These are phyloP conservation scores for Nomia melanderi DNA, from an alignment of 1,140 invertebrate genomes.

Conservation along the genomic window DNA sequence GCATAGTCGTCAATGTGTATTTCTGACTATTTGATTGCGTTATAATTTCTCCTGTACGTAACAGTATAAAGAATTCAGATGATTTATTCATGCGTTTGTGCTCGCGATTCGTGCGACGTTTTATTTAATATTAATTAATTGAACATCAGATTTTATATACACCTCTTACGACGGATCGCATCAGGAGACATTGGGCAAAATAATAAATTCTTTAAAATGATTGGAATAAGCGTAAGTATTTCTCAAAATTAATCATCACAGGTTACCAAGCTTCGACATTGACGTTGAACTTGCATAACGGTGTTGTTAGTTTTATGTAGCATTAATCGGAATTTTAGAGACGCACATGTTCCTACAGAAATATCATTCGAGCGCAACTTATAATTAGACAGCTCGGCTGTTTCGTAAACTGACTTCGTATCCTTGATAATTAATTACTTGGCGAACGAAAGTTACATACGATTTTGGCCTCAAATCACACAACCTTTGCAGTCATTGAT, in stretches of 20 bases:
- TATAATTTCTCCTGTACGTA: neutral
- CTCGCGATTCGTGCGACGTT: too few relatives aligned
- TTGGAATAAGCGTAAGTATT: too few relatives aligned
- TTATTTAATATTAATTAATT: too few relatives aligned
- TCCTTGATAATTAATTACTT: conserved; percentile 48
- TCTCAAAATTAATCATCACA: neutral
- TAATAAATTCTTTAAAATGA: too few relatives aligned
- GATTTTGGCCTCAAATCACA: conserved; percentile 27
- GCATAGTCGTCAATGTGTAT: conserved; percentile 2
- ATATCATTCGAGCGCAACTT: conserved; percentile 36
- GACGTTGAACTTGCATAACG: conserved; percentile 1
- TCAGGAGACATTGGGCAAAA: too few relatives aligned
- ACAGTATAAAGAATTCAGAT: neutral
- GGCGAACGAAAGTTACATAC: conserved; percentile 22
- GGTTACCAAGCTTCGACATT: neutral
- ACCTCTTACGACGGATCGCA: too few relatives aligned
- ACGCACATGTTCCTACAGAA: conserved; percentile 14
- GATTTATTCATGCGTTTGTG: neutral
- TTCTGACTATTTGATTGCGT: neutral
- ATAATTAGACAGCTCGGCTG: conserved; percentile 33
- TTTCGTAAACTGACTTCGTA: conserved; percentile 49
- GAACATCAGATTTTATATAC: too few relatives aligned
- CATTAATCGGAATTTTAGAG: conserved; percentile 12
- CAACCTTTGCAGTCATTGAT: too few relatives aligned
- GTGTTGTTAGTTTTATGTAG: neutral